Conservation (phyloP, 2,797 vertebrate genomes). For the Aldrovandia affinis region DNA sequence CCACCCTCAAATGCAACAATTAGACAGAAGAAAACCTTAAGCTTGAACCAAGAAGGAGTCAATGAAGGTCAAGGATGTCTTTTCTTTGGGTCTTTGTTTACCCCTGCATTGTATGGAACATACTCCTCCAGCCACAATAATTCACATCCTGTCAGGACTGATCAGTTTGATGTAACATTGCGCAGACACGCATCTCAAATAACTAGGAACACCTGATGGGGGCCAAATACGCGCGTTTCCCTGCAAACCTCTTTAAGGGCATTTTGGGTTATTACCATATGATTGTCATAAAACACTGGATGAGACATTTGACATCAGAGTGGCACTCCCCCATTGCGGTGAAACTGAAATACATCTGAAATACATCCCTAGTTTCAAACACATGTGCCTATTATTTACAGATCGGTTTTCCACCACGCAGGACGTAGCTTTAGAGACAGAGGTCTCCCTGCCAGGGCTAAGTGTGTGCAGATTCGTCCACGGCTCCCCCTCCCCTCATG, state of each 20-base stretch:
- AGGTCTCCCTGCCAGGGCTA: slow-evolving; percentile 69
- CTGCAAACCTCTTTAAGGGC: slow-evolving; percentile 78
- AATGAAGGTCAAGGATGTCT: slow-evolving; percentile 70
- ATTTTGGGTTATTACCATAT: slow-evolving; percentile 94
- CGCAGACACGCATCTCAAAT: slow-evolving; percentile 88
- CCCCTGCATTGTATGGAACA: slow-evolving; percentile 78
- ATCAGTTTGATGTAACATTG: slow-evolving; percentile 96
- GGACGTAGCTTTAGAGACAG: slow-evolving; percentile 52
- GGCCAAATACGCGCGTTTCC: slow-evolving; percentile 40
- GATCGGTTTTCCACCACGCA: slow-evolving; percentile 68
- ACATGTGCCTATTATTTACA: slow-evolving; percentile 78
- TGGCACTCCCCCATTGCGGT: slow-evolving; percentile 49
- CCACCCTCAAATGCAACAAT: slow-evolving; percentile 54
- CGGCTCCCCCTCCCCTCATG: slow-evolving; percentile 14
- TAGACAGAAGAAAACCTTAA: slow-evolving; percentile 47
- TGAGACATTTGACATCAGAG: slow-evolving; percentile 69
- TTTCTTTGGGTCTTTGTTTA: slow-evolving; percentile 59
- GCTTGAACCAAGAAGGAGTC: slow-evolving; percentile 53
- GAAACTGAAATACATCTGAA: slow-evolving; percentile 32
- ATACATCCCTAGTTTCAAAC: slow-evolving; percentile 63
- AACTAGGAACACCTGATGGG: slow-evolving; percentile 92
- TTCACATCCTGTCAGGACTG: slow-evolving; percentile 90
- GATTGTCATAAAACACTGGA: slow-evolving; percentile 82
- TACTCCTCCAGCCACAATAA: slow-evolving; percentile 84
- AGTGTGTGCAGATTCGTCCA: slow-evolving; percentile 71